Conservation (phyloP, 1,140 invertebrate genomes). For the Heliconius congener region DNA sequence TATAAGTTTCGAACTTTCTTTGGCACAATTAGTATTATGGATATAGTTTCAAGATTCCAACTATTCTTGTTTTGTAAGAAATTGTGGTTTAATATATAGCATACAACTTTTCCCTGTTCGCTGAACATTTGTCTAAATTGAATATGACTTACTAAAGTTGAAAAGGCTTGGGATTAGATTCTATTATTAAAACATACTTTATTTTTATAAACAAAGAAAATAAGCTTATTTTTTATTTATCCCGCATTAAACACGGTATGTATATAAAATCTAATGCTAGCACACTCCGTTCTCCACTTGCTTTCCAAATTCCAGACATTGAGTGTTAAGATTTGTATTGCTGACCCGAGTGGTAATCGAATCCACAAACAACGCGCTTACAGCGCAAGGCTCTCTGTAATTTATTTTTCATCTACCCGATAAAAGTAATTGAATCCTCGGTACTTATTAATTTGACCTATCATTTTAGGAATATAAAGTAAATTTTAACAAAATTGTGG, state of each 20-base stretch:
- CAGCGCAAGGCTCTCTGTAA: too few species aligned
- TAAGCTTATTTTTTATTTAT: too few species aligned
- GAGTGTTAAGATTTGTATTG: neutral
- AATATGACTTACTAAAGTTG: neutral
- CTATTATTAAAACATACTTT: too few species aligned
- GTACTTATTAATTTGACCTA: too few species aligned
- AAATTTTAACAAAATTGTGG: too few species aligned
- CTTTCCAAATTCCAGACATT: neutral
- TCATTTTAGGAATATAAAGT: too few species aligned
- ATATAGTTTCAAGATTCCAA: neutral
- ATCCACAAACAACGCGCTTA: too few species aligned
- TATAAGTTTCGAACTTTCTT: conserved; percentile 10
- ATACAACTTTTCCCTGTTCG: neutral
- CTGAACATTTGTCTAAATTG: neutral
- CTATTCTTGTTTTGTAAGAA: neutral
- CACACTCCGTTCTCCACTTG: neutral
- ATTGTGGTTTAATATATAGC: neutral
- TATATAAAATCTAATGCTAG: neutral
- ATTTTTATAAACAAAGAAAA: too few species aligned
- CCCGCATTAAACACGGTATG: too few species aligned
- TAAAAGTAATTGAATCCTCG: neutral
- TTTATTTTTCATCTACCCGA: too few species aligned
- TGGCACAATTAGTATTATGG: neutral
- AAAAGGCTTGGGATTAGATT: too few species aligned
- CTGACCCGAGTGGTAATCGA: too few species aligned